Evolutionary conservation across 1,140 invertebrate genomes (phyloP).

Genomic region (Drosophila gunungcola): DNA sequence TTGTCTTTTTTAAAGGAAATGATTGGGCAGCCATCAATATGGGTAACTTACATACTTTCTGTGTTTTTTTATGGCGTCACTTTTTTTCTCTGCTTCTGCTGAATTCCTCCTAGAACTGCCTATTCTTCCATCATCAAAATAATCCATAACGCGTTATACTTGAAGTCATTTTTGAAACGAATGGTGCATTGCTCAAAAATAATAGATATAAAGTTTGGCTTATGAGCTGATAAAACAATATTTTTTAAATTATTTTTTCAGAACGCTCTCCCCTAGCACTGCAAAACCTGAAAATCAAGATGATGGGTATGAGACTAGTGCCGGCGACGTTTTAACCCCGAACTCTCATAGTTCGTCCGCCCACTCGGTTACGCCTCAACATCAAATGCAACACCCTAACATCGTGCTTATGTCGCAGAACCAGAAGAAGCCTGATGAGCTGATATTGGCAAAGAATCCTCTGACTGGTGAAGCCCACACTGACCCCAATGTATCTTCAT

Average conservation of each 20-base stretch:
- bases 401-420: conserved; percentile 29
- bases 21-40: too few relatives aligned
- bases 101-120: too few relatives aligned
- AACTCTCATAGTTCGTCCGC: conserved; percentile 87
- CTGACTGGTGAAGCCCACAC: not conserved
- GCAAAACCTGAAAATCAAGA: conserved; percentile 90
- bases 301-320: conserved; percentile 94
- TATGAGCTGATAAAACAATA: too few relatives aligned
- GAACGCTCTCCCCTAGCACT: conserved; percentile 85
- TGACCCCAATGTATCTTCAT: conserved; percentile 6
- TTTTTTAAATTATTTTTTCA: conserved; percentile 8
- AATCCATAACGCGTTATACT: too few relatives aligned
- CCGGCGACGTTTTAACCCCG: conserved; percentile 89
- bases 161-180: too few relatives aligned
- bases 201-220: too few relatives aligned
- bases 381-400: conserved; percentile 58
- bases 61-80: too few relatives aligned
- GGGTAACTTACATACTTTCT: too few relatives aligned
- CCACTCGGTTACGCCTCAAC: conserved; percentile 85
- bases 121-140: too few relatives aligned
- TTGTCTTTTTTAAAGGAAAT: too few relatives aligned
- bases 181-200: too few relatives aligned
- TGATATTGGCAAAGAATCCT: conserved; percentile 22
- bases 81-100: too few relatives aligned
- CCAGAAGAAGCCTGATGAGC: conserved; percentile 55